Percentiles rank a stretch among this genome's conserved stretches.
Conservation (phyloP, 2,797 vertebrate species). For the Hoplostethus mediterraneus region DNA sequence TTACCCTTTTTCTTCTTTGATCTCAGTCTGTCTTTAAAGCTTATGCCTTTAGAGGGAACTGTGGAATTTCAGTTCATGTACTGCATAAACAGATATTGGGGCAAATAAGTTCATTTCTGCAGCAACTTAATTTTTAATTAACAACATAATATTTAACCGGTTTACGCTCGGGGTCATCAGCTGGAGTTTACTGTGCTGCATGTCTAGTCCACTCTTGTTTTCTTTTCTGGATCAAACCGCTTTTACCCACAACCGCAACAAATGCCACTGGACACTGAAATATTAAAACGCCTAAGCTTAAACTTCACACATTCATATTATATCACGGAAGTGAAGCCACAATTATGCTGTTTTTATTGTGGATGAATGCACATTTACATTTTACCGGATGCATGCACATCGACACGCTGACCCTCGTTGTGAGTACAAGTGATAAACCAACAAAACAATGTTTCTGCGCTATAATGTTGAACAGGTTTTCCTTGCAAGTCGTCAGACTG, state of each 20-base stretch:
- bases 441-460: constrained; percentile 11
- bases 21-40: neutral
- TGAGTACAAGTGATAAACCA: neutral
- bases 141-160: neutral
- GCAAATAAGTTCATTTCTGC: neutral
- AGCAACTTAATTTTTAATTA: neutral
- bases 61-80: neutral
- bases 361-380: neutral
- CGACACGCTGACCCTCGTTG: constrained; percentile 3
- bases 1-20: neutral
- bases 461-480: constrained; percentile 41
- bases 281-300: neutral
- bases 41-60: too few relatives aligned
- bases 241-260: neutral
- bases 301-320: constrained; percentile 61
- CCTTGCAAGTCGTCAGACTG: constrained; percentile 61
- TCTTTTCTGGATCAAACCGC: neutral
- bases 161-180: neutral
- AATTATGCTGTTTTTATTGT: neutral
- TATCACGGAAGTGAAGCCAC: constrained; percentile 71
- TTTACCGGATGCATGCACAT: constrained; percentile 7
- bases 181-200: constrained; percentile 22
- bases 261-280: neutral
- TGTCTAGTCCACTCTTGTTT: neutral
- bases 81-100: neutral